Evolutionary conservation across 1,140 invertebrate genomes (phyloP).

Genomic region (Papilio polyxenes): DNA sequence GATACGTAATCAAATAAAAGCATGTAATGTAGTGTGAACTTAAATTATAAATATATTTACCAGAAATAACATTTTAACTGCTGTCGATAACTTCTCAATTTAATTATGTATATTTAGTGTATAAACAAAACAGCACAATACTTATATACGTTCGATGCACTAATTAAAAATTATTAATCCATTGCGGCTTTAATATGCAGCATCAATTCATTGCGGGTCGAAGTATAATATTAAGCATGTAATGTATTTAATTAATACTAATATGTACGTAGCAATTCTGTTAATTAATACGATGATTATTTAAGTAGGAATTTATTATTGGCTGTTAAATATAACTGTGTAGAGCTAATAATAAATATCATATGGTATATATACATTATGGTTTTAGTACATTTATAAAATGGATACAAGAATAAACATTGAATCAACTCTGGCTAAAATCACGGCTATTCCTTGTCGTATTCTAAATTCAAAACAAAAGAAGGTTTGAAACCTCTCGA

Average conservation of each 20-base stretch:
- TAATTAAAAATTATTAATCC: constrained; percentile 25
- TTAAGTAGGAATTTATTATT: constrained; percentile 5
- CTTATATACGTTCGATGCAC: not conserved
- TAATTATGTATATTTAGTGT: not conserved
- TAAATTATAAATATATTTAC: not conserved
- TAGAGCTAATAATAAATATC: not conserved
- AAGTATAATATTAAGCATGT: not conserved
- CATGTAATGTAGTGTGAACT: not conserved
- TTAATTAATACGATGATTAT: constrained; percentile 7
- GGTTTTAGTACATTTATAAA: not conserved
- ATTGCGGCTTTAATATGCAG: not conserved
- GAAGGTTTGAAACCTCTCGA: not conserved
- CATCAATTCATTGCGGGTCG: not conserved
- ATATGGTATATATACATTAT: not conserved
- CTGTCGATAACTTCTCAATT: not conserved
- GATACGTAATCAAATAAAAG: not conserved
- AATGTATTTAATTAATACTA: constrained; percentile 12
- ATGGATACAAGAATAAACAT: too few species aligned
- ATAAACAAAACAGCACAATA: not conserved
- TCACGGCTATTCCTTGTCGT: not conserved
- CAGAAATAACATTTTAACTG: not conserved
- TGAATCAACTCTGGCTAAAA: too few species aligned
- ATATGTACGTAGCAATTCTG: not conserved
- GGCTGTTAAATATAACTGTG: not conserved
- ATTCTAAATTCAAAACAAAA: not conserved